A percentile compares a stretch with the other conserved stretches of the same genome.
Conservation (phyloP, 2,797 vertebrate genomes). For the Setipinna tenuifilis region DNA sequence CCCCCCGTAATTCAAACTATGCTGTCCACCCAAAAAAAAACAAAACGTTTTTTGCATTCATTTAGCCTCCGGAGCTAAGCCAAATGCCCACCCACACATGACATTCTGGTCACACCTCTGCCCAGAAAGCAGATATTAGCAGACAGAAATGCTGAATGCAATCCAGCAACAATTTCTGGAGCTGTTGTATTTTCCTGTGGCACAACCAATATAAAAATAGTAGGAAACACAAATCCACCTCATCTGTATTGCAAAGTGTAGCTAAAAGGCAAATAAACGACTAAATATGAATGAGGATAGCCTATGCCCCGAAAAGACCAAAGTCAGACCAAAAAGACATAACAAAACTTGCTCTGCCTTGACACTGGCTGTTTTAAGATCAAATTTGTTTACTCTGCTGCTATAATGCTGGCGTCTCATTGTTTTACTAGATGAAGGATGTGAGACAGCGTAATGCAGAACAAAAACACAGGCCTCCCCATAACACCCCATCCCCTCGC, state of each 20-base stretch:
- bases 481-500: not conserved
- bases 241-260: not conserved
- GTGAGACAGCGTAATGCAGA: not conserved
- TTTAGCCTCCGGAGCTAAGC: too few species aligned
- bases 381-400: not conserved
- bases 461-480: not conserved
- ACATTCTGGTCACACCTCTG: too few species aligned
- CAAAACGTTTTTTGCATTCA: too few species aligned
- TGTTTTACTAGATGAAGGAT: not conserved
- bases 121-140: not conserved
- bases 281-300: not conserved
- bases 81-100: too few species aligned
- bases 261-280: not conserved
- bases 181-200: not conserved
- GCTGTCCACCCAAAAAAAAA: too few species aligned
- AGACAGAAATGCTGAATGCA: not conserved
- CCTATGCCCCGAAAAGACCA: not conserved
- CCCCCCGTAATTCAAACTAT: too few species aligned
- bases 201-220: not conserved
- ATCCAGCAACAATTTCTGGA: not conserved
- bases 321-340: not conserved
- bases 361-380: not conserved
- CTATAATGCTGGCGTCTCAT: not conserved
- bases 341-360: not conserved
- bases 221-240: not conserved